A percentile compares a stretch with the other conserved stretches of the same genome.
These are phyloP conservation scores for Orbicella faveolata DNA, from an alignment of 64 coral and sea anemone genomes.

Conservation along the genomic window DNA sequence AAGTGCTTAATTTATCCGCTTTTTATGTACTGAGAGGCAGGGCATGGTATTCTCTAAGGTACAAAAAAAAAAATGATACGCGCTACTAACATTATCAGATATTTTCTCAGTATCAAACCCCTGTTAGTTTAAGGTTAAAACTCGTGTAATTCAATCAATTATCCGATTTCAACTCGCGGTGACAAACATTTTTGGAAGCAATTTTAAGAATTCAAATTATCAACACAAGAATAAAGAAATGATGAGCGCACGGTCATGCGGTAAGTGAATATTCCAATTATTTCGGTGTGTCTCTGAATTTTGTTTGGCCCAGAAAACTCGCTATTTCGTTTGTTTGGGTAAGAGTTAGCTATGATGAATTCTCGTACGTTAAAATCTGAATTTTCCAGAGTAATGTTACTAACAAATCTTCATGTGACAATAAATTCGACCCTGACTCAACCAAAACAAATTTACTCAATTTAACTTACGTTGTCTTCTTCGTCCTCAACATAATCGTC, in stretches of 20 bases:
- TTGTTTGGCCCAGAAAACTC: background rate
- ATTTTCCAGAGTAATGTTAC: background rate
- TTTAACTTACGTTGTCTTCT: background rate
- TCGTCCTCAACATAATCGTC: constrained; percentile 13
- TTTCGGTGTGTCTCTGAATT: background rate
- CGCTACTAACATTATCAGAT: no score
- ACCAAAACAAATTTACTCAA: background rate
- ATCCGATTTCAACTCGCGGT: background rate
- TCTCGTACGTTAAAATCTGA: background rate
- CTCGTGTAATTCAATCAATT: background rate
- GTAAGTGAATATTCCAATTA: background rate
- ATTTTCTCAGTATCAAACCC: no score
- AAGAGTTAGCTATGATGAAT: background rate
- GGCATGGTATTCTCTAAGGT: no score
- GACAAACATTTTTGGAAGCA: background rate
- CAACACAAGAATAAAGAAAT: background rate
- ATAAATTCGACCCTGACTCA: background rate
- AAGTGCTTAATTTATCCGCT: no score
- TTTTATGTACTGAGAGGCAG: no score
- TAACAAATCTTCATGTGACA: background rate
- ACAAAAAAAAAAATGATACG: no score
- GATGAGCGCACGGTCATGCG: background rate
- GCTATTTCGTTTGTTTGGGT: background rate
- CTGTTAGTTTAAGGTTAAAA: no score
- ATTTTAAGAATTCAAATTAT: background rate